Evolutionary conservation across 1,140 invertebrate genomes (phyloP).

Genomic region (Pygmarrhopalites habei): DNA sequence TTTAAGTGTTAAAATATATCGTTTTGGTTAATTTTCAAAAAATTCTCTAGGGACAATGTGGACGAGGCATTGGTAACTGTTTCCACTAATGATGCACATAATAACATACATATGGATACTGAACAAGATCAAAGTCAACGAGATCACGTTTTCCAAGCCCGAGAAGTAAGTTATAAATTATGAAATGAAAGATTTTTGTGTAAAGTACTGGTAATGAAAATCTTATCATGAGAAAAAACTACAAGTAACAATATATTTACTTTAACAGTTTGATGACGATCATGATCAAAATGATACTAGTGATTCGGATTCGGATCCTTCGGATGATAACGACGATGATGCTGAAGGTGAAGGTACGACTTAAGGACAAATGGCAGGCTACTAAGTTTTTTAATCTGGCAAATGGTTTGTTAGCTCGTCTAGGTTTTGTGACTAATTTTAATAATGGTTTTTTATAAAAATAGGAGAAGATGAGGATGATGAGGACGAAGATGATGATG

Average conservation of each 20-base stretch:
- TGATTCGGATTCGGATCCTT: slow-evolving; percentile 42
- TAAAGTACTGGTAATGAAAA: not conserved
- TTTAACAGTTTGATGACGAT: slow-evolving; percentile 34
- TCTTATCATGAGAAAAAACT: too few species aligned
- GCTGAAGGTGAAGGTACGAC: slow-evolving; percentile 40
- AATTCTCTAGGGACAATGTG: slow-evolving; percentile 38
- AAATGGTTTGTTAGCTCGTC: not conserved
- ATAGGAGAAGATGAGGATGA: slow-evolving; percentile 36
- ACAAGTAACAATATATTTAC: not conserved
- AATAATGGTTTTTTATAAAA: not conserved
- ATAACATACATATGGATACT: slow-evolving; percentile 36
- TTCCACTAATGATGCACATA: not conserved
- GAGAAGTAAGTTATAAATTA: not conserved
- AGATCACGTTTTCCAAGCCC: slow-evolving; percentile 19
- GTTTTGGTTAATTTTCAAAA: too few species aligned
- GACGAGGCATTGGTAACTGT: slow-evolving; percentile 33
- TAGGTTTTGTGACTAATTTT: not conserved
- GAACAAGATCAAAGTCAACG: slow-evolving; percentile 25
- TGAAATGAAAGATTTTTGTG: not conserved
- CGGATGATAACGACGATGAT: slow-evolving; percentile 45
- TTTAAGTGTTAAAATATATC: too few species aligned
- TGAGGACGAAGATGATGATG: slow-evolving; percentile 50
- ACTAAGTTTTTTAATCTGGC: slow-evolving; percentile 8
- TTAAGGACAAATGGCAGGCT: too few species aligned
- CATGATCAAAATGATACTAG: slow-evolving; percentile 43